Evolutionary conservation across 2,113 vertebrate species (phyloP).

Genomic region (Oceanites oceanicus): DNA sequence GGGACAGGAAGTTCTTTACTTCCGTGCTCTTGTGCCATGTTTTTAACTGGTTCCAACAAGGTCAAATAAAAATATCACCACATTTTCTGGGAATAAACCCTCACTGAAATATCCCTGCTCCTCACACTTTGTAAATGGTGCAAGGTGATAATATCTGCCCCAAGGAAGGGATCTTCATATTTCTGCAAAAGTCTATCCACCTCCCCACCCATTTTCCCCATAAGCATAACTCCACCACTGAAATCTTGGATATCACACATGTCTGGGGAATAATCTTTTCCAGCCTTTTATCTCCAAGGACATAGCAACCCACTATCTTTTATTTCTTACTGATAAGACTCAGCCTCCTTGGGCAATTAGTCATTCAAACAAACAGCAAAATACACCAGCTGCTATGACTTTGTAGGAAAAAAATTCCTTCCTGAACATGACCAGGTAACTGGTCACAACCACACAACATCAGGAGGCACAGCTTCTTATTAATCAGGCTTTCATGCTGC

Average conservation of each 20-base stretch:
- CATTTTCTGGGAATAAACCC: background rate
- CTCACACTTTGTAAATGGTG: background rate
- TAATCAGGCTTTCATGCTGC: background rate
- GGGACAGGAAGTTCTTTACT: background rate
- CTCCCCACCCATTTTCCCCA: background rate
- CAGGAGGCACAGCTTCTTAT: background rate
- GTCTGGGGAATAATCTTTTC: background rate
- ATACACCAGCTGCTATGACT: background rate
- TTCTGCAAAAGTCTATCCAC: background rate
- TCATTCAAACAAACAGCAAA: background rate
- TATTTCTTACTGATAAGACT: background rate
- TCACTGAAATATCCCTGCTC: background rate
- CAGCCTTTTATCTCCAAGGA: background rate
- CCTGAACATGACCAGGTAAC: background rate
- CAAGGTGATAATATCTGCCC: background rate
- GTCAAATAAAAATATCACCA: background rate
- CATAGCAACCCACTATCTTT: background rate
- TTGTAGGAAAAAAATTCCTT: background rate
- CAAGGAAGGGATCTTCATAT: background rate
- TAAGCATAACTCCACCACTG: background rate
- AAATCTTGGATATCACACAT: background rate
- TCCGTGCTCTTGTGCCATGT: background rate
- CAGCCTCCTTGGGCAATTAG: background rate
- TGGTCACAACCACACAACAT: rapidly evolving
- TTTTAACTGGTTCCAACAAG: background rate